These are phyloP conservation scores for Xiphophorus hellerii DNA, from an alignment of 2,113 vertebrate genomes.

Conservation along the genomic window DNA sequence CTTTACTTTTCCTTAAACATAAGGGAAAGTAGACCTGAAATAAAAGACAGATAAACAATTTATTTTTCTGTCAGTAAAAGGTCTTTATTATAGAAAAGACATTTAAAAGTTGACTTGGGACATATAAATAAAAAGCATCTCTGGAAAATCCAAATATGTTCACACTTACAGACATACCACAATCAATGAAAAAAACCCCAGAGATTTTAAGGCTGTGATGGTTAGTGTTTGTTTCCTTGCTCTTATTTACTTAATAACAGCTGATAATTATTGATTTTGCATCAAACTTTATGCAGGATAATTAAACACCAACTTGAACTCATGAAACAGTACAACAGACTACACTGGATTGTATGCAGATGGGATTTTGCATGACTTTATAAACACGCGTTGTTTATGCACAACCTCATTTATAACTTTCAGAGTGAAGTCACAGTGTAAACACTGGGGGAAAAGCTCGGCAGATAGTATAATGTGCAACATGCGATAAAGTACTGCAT, in stretches of 20 bases:
- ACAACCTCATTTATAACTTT: not conserved
- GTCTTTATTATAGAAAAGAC: conserved; percentile 71
- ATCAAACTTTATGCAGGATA: not conserved
- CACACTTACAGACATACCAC: not conserved
- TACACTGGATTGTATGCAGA: not conserved
- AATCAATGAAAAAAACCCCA: not conserved
- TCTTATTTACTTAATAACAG: too few species aligned
- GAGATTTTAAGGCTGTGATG: too few species aligned
- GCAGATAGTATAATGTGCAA: not conserved
- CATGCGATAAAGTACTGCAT: not conserved
- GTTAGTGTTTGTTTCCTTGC: too few species aligned
- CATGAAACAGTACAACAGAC: not conserved
- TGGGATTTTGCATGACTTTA: not conserved
- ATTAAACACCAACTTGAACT: not conserved
- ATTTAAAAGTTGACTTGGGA: conserved; percentile 29
- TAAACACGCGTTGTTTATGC: not conserved
- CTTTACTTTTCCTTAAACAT: conserved; percentile 11
- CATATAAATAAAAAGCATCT: conserved; percentile 72
- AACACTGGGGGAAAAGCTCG: not conserved
- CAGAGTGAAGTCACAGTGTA: not conserved
- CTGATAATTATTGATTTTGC: too few species aligned
- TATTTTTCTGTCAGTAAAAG: conserved; percentile 43
- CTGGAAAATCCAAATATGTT: conserved; percentile 37
- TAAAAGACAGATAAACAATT: not conserved
- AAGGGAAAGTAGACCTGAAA: not conserved